Base-by-base conservation (phyloP, 2,113 vertebrate genomes). In the Ptychochromis oligacanthus region DNA sequence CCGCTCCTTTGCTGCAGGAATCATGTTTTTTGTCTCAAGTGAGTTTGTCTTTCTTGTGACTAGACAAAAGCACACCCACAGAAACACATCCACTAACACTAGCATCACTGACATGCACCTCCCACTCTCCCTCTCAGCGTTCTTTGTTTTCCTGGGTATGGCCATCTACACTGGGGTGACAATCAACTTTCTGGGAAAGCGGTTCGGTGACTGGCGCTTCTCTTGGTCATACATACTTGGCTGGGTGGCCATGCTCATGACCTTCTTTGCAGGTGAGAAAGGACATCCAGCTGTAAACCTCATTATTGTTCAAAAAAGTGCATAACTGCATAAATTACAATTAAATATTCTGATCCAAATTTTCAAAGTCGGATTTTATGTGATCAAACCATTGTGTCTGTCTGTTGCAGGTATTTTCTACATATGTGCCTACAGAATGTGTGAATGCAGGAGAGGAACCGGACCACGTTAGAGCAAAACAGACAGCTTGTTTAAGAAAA, bases 151-250 rank as follows among this genome's bases (percentile, higher is more conserved):
- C 59, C 85, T 97, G 87, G 96, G 95, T 20, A 95, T 97, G 96
- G 96, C 95, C 24, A 94, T 97, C 79, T 97, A 97, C 75, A 97
- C 97, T 0, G 97, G 97, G 8, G 96, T 97, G 87, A 97, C 97
- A 0, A 86, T 97, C 56, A 97, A 96, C 90, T 97, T 97, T 90
- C 94, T 97, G 5, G 97, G 97, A 54, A 96, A 93, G 64, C 96
- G 96, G 8, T 97, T 97, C 0, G 96, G 97, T 15, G 97, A 97
- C 87, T 97, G 97, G 97, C 95, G 96, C 46, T 97, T 97, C 87
- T 97, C 97, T 88, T 97, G 97, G 97, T 97, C 97, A 9, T 97
- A 97, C 92, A 97, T 97, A 87, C 92, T 97, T 79, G 96, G 96
- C 91, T 97, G 96, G 96, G 96, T 97, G 57, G 94, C 96, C 24